Evolutionary conservation across 2,888 invertebrate species (phyloP), one percentile per base, ranked within the genome.

Genomic region (Itoplectis maculator): DNA sequence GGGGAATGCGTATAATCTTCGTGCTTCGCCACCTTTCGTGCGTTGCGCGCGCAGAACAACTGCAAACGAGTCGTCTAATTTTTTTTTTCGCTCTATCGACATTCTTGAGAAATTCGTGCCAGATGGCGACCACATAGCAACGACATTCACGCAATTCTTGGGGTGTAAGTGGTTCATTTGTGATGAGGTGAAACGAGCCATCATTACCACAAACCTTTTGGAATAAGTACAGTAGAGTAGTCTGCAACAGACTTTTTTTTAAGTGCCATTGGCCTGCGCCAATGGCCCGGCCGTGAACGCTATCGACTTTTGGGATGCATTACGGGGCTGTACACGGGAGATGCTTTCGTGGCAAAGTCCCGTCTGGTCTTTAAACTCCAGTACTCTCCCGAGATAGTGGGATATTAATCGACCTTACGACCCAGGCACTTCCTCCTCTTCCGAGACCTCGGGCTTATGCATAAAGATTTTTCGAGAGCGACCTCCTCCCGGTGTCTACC

Each of bases 331-430:
- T 20, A 47, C 51, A 51, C 37, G 40, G 20, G 18, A 2, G 69
- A 18, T 40, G 69, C 54, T 51, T 69, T 69, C 54, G 69, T 54
- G 69, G 69, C 54, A 37, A 23, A 69, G 61, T 77, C 69, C 61
- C 61, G 69, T 61, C 65, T 72, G 18, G 72, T 76, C 54, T 63
- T 65, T 72, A 72, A 81, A 66, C 81, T 81, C 59, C 51, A 15
- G 49, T 59, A 72, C 51, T 66, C 76, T 76, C 47, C 23, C 15
- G 65, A 72, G 81, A 72, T 51, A 23, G 69, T 40, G 40, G 7
- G 54, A 72, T 72, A 81, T 76, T 81, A 81, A 81, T 81, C 66
- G 72, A 76, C 56, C 76, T n/a, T 51, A 65, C 65, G 63, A 70
- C 76, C 74, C 66, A 56, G n/a, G 29, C 69, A 70, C 69, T 63